Evolutionary conservation across 2,797 vertebrate genomes (phyloP).

Genomic region (Gallirallus australis): DNA sequence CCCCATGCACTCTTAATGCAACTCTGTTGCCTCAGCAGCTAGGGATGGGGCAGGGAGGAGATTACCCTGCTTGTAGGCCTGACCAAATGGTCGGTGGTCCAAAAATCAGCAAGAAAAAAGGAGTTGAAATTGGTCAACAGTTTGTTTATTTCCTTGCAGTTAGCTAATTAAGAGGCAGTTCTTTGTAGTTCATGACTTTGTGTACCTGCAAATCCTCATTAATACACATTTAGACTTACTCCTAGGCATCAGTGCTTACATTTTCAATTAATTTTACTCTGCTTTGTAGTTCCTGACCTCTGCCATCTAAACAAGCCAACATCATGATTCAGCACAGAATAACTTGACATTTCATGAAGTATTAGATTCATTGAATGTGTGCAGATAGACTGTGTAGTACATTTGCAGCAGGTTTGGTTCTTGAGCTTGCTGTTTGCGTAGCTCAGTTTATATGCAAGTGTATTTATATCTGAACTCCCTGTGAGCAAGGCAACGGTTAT

Average conservation of each 20-base stretch:
- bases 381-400: neutral
- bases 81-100: neutral
- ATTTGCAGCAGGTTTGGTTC: neutral
- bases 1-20: neutral
- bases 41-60: neutral
- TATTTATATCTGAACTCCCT: neutral
- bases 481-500: neutral
- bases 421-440: neutral
- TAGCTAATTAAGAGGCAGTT: neutral
- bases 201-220: neutral
- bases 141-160: neutral
- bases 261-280: neutral
- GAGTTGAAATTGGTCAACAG: neutral
- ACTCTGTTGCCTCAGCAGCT: neutral
- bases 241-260: neutral
- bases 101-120: neutral
- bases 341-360: neutral
- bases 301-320: neutral
- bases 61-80: neutral
- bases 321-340: neutral
- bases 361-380: neutral
- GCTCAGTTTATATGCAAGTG: neutral
- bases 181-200: neutral
- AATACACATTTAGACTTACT: neutral
- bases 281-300: neutral